Evolutionary conservation across 1,140 invertebrate species (phyloP).

Genomic region (Polypedilum pembai): DNA sequence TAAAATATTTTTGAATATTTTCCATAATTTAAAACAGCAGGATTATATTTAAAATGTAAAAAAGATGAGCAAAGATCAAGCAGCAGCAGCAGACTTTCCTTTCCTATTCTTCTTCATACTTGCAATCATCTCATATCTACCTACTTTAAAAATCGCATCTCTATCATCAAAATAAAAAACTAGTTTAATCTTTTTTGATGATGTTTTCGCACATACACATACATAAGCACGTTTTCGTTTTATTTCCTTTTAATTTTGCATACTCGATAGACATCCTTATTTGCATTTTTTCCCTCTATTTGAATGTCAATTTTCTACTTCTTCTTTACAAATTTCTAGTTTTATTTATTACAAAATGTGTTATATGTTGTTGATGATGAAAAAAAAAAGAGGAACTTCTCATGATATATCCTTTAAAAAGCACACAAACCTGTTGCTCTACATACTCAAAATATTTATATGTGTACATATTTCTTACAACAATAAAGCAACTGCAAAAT

Average conservation of each 20-base stretch:
- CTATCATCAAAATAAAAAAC: too few relatives aligned
- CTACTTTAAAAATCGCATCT: too few relatives aligned
- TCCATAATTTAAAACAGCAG: too few relatives aligned
- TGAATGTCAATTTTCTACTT: background rate
- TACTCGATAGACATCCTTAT: conserved; percentile 12
- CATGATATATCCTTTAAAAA: background rate
- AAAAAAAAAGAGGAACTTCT: background rate
- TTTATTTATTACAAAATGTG: background rate
- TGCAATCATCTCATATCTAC: background rate
- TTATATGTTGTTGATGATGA: background rate
- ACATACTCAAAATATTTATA: background rate
- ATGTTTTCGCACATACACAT: too few relatives aligned
- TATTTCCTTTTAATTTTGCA: background rate
- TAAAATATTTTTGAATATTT: too few relatives aligned
- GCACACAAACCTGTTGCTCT: conserved; percentile 10
- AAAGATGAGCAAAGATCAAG: too few relatives aligned
- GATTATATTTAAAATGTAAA: too few relatives aligned
- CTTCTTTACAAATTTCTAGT: background rate
- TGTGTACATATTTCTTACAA: too few relatives aligned
- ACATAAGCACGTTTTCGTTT: background rate
- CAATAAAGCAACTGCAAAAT: too few relatives aligned
- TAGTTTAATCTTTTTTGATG: too few relatives aligned
- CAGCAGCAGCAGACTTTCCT: background rate
- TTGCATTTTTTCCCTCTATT: background rate
- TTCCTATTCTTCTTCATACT: conserved; percentile 1